Base-by-base conservation (phyloP, 2,797 vertebrate species). In the Rousettus madagascariensis region DNA sequence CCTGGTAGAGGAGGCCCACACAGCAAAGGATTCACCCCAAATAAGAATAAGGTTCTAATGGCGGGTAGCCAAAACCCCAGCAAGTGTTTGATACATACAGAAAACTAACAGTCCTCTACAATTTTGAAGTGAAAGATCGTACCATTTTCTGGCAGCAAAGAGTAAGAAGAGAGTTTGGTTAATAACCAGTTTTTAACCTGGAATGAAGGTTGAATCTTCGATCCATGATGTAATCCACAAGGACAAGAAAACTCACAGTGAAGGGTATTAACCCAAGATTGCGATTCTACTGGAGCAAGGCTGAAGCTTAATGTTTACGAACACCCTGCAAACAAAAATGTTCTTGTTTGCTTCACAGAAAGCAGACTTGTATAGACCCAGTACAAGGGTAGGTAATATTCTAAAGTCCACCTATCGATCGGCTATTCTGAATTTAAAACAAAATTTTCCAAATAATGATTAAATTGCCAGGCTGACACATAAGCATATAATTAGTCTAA, bases 161-260 rank as follows among this genome's bases (percentile, higher is more conserved):
- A 72, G 13, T 24, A 78, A 90, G 16, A 51, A 28, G 4, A 89
- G 17, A 57, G n/a, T 11, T 49, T 66, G 9, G 36, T 59, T 53
- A 90, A 59, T 66, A 57, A 86, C 13, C 5, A 89, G 30, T 16
- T 66, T 94, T 94, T 78, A 78, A 71, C 6, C 26, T 75, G 24
- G n/a, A 94, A 30, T 77, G 69, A 90, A 93, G 16, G 46, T 20
- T 65, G 83, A 75, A 89, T 95, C 43, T 26, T 95, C 20, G 68
- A 77, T 78, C 55, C 26, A 63, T n/a, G 30, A 57, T 51, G 22
- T 13, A 92, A 78, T 69, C 75, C 43, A 49, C 38, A 4, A 82
- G 66, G 43, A 51, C 49, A 69, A 71, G 41, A 82, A 82, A 61
- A 36, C 46, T 94, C 63, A 89, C 1, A 33, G 12, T 43, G 38